Evolutionary conservation across 1,140 invertebrate genomes (phyloP).

Genomic region (Platyura marginata): DNA sequence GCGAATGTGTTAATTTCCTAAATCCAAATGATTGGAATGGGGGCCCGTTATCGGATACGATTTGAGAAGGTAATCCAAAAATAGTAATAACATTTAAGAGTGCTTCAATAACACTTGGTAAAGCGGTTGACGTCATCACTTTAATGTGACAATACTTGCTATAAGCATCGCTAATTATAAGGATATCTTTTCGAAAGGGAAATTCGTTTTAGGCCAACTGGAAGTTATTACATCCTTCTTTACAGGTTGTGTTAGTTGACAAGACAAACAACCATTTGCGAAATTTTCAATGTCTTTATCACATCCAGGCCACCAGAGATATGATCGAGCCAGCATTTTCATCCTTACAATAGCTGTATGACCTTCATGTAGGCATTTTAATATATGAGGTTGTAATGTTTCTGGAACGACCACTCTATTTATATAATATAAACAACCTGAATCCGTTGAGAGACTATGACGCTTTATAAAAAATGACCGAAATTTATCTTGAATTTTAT

Average conservation of each 20-base stretch:
- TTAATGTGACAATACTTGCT: slow-evolving; percentile 23
- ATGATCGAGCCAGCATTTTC: slow-evolving; percentile 14
- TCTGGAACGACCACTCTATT: slow-evolving; percentile 21
- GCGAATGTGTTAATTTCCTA: slow-evolving; percentile 7
- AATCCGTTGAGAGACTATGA: slow-evolving; percentile 7
- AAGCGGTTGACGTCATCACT: slow-evolving; percentile 5
- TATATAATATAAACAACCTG: slow-evolving; percentile 13
- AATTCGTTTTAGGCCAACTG: slow-evolving; percentile 3
- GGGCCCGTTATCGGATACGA: slow-evolving; percentile 15
- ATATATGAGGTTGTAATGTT: slow-evolving; percentile 10
- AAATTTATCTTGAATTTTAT: not conserved
- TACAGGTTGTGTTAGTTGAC: not conserved
- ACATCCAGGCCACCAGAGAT: slow-evolving; percentile 18
- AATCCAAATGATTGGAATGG: slow-evolving; percentile 10
- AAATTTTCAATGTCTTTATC: slow-evolving; percentile 15
- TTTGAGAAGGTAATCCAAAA: slow-evolving; percentile 8
- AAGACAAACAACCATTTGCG: slow-evolving; percentile 4
- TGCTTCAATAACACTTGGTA: slow-evolving; percentile 5
- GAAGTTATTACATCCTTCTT: not conserved
- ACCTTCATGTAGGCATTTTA: slow-evolving; percentile 23
- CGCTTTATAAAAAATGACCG: slow-evolving; percentile 9
- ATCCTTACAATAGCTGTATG: slow-evolving; percentile 26
- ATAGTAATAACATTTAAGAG: slow-evolving; percentile 8
- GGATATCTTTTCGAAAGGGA: slow-evolving; percentile 9
- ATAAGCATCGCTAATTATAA: slow-evolving; percentile 22